These are phyloP conservation scores for Carterocephalus palaemon DNA, from an alignment of 2,888 invertebrate genomes.

Conservation along the genomic window DNA sequence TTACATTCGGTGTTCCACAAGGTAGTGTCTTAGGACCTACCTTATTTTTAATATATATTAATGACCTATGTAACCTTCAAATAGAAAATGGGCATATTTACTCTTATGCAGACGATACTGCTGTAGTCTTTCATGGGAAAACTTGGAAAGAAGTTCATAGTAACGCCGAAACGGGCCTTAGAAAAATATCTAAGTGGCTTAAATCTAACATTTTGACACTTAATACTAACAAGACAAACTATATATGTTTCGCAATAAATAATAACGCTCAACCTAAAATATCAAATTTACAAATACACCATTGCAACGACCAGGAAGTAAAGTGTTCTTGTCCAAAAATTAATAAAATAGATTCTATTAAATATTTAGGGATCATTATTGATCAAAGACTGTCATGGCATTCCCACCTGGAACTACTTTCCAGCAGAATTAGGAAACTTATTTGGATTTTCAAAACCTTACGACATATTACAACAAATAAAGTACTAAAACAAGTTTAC, in stretches of 20 bases:
- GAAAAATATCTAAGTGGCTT: too few relatives aligned
- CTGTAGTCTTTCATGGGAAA: neutral
- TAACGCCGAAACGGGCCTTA: neutral
- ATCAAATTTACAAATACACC: too few relatives aligned
- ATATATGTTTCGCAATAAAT: too few relatives aligned
- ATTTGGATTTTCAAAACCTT: conserved; percentile 2
- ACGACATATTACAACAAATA: neutral
- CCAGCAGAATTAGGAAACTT: too few relatives aligned
- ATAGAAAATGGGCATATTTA: neutral
- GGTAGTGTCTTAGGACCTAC: conserved; percentile 18
- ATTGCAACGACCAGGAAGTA: too few relatives aligned
- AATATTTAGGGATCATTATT: too few relatives aligned
- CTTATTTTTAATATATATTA: conserved; percentile 10
- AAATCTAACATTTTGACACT: too few relatives aligned
- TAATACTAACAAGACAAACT: too few relatives aligned
- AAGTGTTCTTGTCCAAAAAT: too few relatives aligned
- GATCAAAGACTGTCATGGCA: neutral
- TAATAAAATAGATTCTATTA: too few relatives aligned
- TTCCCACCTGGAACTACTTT: neutral
- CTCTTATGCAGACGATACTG: conserved; percentile 9
- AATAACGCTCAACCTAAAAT: too few relatives aligned
- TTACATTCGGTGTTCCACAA: conserved; percentile 5
- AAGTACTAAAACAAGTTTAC: neutral
- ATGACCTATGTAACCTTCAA: conserved; percentile 21
- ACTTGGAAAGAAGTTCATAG: conserved; percentile 3